Conservation (phyloP, 2,888 invertebrate genomes). For the Microctonus hyperodae region DNA sequence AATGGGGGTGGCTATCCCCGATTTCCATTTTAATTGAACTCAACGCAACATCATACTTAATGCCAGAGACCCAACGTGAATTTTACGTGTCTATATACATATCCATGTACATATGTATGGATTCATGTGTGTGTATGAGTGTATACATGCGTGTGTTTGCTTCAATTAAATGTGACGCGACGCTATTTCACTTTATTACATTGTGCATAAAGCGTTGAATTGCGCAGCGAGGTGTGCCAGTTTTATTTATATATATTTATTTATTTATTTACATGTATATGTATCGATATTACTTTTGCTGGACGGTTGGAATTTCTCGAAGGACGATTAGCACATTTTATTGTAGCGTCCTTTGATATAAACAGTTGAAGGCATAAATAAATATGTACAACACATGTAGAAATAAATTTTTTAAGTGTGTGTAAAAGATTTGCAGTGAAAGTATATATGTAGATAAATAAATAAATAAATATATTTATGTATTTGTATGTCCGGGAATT, state of each 20-base stretch:
- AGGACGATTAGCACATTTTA: conserved; percentile 29
- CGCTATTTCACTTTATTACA: conserved; percentile 55
- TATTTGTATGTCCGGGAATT: not conserved
- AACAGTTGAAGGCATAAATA: conserved; percentile 2
- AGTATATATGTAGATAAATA: not conserved
- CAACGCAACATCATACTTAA: conserved; percentile 62
- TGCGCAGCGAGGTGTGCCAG: conserved; percentile 33
- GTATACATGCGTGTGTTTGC: conserved; percentile 44
- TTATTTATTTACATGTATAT: conserved; percentile 34
- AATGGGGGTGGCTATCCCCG: conserved; percentile 43
- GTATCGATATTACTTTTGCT: conserved; percentile 9
- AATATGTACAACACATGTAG: not conserved
- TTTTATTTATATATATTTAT: conserved; percentile 26
- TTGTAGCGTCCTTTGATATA: conserved; percentile 22
- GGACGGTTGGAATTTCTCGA: conserved; percentile 38
- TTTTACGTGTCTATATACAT: not conserved
- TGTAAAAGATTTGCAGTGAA: not conserved
- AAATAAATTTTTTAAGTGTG: not conserved
- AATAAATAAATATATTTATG: not conserved
- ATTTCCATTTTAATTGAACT: conserved; percentile 63
- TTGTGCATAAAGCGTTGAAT: conserved; percentile 44
- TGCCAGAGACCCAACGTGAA: conserved; percentile 52
- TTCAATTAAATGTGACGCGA: conserved; percentile 57
- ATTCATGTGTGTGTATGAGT: not conserved
- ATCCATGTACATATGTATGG: too few species aligned